Conservation (phyloP, 2,888 invertebrate species). For the Drosophila setosimentum region DNA sequence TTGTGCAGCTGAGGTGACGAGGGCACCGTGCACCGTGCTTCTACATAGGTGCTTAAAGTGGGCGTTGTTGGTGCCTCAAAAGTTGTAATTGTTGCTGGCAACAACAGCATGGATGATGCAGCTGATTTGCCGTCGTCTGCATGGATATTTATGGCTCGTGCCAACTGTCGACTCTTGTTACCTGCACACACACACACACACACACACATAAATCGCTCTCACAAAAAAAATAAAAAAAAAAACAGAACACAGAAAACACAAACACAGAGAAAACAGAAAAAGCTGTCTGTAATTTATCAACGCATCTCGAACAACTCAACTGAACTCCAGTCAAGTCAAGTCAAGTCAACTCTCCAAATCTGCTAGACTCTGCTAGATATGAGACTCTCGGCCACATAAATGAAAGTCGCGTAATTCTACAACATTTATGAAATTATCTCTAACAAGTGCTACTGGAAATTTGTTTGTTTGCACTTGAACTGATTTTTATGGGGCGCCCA, state of each 20-base stretch:
- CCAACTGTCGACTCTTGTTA: constrained; percentile 72
- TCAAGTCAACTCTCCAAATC: constrained; percentile 15
- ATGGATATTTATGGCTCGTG: constrained; percentile 77
- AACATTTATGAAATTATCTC: constrained; percentile 61
- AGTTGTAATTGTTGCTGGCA: constrained; percentile 67
- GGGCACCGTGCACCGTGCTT: constrained; percentile 36
- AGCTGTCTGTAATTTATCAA: constrained; percentile 69
- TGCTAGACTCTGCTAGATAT: constrained; percentile 41
- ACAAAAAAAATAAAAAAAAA: constrained; percentile 27
- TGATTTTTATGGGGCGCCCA: constrained; percentile 42
- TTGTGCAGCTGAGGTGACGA: constrained; percentile 46
- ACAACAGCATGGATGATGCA: constrained; percentile 76
- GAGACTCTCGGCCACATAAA: constrained; percentile 10
- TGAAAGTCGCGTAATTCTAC: constrained; percentile 53
- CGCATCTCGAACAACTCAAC: constrained; percentile 66
- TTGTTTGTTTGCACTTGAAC: constrained; percentile 52
- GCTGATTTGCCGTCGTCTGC: constrained; percentile 64
- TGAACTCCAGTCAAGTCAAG: constrained; percentile 22
- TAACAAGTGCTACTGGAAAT: constrained; percentile 70
- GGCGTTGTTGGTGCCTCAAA: constrained; percentile 61
- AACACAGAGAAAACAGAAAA: constrained; percentile 10
- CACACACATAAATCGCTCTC: constrained; percentile 50
- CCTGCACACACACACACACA: constrained; percentile 42
- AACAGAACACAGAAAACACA: constrained; percentile 17
- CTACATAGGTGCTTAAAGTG: constrained; percentile 71